phyloP scores from a whole-genome alignment of 2,797 vertebrate genomes.

The Alauda arvensis region DNA sequence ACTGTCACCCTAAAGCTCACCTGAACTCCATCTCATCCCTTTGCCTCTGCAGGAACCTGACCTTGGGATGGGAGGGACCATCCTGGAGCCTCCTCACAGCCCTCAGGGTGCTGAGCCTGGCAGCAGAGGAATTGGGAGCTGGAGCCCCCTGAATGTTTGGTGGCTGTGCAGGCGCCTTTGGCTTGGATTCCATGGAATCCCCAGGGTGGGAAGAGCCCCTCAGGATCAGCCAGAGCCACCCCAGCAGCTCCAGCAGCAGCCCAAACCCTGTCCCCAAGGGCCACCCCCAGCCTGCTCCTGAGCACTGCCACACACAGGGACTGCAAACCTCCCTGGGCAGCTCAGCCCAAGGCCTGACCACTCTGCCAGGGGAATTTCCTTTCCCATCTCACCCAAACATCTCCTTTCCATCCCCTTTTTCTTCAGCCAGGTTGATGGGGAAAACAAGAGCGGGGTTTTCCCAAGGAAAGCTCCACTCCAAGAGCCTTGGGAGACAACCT shows the following conservation, averaged over 20 bases:
- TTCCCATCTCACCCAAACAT: too few species aligned
- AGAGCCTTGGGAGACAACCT: background rate
- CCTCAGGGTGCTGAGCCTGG: too few species aligned
- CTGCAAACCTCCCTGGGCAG: background rate
- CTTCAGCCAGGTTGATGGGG: background rate
- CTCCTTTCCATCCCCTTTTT: background rate
- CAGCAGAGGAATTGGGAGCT: too few species aligned
- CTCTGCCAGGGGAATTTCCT: background rate
- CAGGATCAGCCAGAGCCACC: background rate
- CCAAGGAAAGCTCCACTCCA: background rate
- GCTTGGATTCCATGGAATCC: too few species aligned
- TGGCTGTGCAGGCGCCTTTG: too few species aligned
- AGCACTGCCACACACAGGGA: background rate
- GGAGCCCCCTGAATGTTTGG: too few species aligned
- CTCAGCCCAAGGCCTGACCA: background rate
- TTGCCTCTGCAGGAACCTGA: too few species aligned
- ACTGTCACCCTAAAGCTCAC: too few species aligned
- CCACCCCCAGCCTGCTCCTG: background rate
- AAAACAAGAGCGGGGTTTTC: background rate
- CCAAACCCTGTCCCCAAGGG: too few species aligned
- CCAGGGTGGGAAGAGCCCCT: fast-evolving
- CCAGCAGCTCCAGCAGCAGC: background rate
- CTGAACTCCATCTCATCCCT: too few species aligned
- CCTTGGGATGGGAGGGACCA: too few species aligned
- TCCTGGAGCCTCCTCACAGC: too few species aligned